phyloP scores from a whole-genome alignment of 1,140 invertebrate genomes.

The Papilio helenus region DNA sequence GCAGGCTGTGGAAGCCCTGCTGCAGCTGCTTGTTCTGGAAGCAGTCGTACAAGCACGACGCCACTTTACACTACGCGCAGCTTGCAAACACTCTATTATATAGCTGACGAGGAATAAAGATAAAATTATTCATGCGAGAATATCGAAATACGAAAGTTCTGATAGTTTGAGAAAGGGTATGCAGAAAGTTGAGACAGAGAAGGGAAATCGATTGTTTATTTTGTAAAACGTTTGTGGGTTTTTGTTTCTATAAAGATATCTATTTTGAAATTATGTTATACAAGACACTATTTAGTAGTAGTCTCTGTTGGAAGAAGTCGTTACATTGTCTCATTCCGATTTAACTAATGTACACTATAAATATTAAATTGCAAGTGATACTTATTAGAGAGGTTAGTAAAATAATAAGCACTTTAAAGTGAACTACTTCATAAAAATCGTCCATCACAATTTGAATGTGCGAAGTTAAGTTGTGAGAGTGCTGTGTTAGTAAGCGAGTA shows the following conservation, averaged over 20 bases:
- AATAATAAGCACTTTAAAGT: neutral
- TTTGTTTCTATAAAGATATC: too few relatives aligned
- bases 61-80: constrained; percentile 79
- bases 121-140: constrained; percentile 47
- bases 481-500: constrained; percentile 37
- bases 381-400: neutral
- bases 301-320: neutral
- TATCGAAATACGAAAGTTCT: neutral
- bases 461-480: constrained; percentile 40
- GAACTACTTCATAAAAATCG: neutral
- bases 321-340: neutral
- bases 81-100: constrained; percentile 44
- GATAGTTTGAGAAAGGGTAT: neutral
- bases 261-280: too few relatives aligned
- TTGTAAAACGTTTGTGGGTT: neutral
- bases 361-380: neutral
- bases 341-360: neutral
- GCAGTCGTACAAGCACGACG: constrained; percentile 81
- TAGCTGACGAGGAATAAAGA: constrained; percentile 74
- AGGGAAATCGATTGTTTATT: neutral
- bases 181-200: neutral
- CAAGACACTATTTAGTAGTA: neutral
- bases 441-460: neutral
- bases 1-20: constrained; percentile 85
- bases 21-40: constrained; percentile 81